A percentile compares a stretch with the other conserved stretches of the same genome.
phyloP scores from a whole-genome alignment of 2,797 vertebrate species.

The Babyrousa celebensis region DNA sequence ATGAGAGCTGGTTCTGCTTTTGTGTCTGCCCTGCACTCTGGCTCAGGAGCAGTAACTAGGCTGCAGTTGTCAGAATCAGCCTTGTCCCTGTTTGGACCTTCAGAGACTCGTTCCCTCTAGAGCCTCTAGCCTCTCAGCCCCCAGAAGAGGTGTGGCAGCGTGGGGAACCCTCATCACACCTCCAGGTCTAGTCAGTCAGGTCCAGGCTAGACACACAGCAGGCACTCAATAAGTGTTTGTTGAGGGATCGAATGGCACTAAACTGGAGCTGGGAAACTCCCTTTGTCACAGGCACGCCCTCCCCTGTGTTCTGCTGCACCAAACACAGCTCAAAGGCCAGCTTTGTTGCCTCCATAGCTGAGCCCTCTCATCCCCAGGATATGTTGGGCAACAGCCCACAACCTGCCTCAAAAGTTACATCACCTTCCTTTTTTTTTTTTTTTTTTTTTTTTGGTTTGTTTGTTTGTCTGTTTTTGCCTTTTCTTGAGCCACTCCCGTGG shows the following conservation, averaged over 20 bases:
- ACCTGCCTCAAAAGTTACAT: neutral
- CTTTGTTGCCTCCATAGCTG: neutral
- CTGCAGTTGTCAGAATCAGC: neutral
- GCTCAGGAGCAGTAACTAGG: neutral
- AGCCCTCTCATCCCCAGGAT: neutral
- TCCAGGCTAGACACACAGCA: neutral
- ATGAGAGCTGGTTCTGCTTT: constrained; percentile 52
- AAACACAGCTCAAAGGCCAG: constrained; percentile 19
- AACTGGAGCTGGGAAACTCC: constrained; percentile 55
- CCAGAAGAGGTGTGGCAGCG: neutral
- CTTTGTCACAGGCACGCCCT: neutral
- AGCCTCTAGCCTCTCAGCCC: neutral
- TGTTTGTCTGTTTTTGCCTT: too few relatives aligned
- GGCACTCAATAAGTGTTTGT: neutral
- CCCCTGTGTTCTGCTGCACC: neutral
- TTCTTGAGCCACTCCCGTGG: too few relatives aligned
- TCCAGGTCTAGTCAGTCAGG: neutral
- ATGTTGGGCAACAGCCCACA: neutral
- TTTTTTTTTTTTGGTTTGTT: too few relatives aligned
- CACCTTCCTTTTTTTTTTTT: neutral
- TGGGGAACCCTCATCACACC: neutral
- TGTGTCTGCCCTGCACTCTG: neutral
- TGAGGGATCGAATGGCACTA: constrained; percentile 26
- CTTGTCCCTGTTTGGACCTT: neutral
- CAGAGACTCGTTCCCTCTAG: neutral